Percentiles rank a stretch among this genome's conserved stretches.
Conservation (phyloP, 1,140 invertebrate genomes). For the Kradibia gibbosae region DNA sequence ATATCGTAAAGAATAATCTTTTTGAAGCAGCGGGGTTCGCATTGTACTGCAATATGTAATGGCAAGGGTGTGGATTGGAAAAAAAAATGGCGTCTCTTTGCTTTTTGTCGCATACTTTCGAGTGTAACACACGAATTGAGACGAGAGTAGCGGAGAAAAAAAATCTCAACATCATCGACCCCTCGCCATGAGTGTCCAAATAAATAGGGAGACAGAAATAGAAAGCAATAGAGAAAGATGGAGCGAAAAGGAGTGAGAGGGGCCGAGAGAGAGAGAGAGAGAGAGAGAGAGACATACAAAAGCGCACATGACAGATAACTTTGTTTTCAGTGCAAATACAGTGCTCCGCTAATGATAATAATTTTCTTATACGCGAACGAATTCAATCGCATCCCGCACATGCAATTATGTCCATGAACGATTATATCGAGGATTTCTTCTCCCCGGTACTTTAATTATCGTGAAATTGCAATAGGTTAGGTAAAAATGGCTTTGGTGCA, state of each 20-base stretch:
- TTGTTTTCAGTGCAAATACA: neutral
- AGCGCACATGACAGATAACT: neutral
- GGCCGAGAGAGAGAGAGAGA: conserved; percentile 42
- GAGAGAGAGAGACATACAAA: conserved; percentile 17
- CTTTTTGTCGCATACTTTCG: neutral
- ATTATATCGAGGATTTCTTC: neutral
- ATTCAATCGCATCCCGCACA: neutral
- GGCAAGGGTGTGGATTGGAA: neutral
- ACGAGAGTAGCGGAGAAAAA: neutral
- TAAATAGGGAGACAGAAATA: neutral
- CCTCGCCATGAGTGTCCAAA: conserved; percentile 36
- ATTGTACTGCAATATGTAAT: neutral
- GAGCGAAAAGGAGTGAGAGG: conserved; percentile 29
- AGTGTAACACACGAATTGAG: neutral
- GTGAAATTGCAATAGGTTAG: neutral
- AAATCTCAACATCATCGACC: conserved; percentile 41
- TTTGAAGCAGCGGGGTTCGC: neutral
- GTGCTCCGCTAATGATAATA: neutral
- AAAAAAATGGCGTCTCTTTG: conserved; percentile 26
- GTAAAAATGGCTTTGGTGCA: neutral
- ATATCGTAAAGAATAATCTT: neutral
- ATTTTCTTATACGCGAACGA: neutral
- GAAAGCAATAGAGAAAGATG: no score
- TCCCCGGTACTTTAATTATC: neutral
- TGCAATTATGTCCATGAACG: neutral